Evolutionary conservation across 2,113 vertebrate species (phyloP).

Genomic region (Hystrix cristata): DNA sequence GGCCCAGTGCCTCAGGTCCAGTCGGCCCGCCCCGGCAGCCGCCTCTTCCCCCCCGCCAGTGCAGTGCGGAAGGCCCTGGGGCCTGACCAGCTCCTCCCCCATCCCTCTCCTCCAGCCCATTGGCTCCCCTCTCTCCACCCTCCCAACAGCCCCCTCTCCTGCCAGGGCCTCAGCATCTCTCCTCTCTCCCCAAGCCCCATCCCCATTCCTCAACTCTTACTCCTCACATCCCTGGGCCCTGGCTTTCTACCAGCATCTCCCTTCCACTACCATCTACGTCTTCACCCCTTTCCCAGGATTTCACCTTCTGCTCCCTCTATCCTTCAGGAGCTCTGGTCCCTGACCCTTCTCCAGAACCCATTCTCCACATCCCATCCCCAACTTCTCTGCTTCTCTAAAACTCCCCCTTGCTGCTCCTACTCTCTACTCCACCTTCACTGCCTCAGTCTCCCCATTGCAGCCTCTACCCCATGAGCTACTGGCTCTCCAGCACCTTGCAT

Average conservation of each 20-base stretch:
- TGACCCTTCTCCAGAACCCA: neutral
- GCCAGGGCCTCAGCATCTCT: conserved; percentile 7
- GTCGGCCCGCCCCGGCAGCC: neutral
- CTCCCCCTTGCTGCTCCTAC: neutral
- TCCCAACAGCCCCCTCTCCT: conserved; percentile 42
- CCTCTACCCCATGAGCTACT: neutral
- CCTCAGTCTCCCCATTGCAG: neutral
- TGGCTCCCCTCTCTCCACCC: conserved; percentile 71
- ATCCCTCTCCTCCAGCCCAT: conserved; percentile 74
- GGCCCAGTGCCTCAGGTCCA: conserved; percentile 33
- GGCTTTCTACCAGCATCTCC: neutral
- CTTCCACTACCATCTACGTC: neutral
- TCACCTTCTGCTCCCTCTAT: neutral
- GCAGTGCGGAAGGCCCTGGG: conserved; percentile 70
- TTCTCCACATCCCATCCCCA: neutral
- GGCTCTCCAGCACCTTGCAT: neutral
- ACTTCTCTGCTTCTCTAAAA: neutral
- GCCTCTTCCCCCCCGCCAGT: neutral
- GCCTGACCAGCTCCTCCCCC: conserved; percentile 68
- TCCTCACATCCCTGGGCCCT: neutral
- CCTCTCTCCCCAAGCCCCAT: neutral
- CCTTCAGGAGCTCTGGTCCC: neutral
- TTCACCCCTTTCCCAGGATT: neutral
- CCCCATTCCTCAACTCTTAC: neutral
- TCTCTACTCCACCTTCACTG: neutral